These are phyloP conservation scores for Phoenicopterus ruber DNA, from an alignment of 2,113 vertebrate genomes.

Conservation along the genomic window DNA sequence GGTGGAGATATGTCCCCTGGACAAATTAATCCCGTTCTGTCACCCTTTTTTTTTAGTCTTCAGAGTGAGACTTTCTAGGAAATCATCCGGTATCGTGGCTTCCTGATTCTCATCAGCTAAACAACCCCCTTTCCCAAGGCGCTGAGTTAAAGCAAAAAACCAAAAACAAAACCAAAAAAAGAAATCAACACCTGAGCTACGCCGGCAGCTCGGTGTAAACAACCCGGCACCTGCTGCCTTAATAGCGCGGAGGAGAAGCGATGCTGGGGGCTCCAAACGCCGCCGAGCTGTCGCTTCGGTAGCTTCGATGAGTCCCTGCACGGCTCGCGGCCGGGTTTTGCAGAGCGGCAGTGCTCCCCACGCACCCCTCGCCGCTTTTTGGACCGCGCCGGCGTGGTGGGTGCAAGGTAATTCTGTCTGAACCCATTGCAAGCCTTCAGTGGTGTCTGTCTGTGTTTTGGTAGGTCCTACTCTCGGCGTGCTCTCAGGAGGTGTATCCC, in stretches of 20 bases:
- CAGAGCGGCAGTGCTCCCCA: too few species aligned
- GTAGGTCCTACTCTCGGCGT: fast-evolving
- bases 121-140: background rate
- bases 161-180: background rate
- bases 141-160: background rate
- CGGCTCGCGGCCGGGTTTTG: background rate
- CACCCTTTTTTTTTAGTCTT: background rate
- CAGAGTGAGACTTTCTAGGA: background rate
- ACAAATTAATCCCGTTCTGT: background rate
- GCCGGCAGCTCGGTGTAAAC: background rate
- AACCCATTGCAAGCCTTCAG: too few species aligned
- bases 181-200: background rate
- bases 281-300: background rate
- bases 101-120: background rate
- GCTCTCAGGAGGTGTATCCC: background rate
- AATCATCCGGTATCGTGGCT: background rate
- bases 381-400: fast-evolving
- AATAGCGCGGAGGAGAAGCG: background rate
- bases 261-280: background rate
- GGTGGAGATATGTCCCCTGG: background rate
- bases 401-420: too few species aligned
- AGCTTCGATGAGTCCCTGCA: fast-evolving
- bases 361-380: background rate
- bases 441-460: too few species aligned
- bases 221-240: background rate